Evolutionary conservation across 1,140 invertebrate species (phyloP).

Genomic region (Popillia japonica): DNA sequence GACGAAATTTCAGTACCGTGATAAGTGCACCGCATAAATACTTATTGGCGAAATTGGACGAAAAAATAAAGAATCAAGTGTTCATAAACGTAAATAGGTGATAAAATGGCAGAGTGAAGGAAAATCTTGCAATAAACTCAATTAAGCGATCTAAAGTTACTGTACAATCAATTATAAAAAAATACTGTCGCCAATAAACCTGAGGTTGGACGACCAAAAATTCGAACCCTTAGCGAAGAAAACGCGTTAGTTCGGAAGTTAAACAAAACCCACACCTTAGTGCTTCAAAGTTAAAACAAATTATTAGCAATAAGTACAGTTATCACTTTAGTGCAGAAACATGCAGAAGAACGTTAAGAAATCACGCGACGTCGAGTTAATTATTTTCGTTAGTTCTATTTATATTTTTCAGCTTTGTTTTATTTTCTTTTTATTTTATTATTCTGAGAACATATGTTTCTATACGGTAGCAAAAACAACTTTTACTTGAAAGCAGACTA

Average conservation of each 20-base stretch:
- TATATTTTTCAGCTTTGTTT: too few relatives aligned
- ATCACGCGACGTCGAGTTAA: too few relatives aligned
- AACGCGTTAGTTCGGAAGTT: too few relatives aligned
- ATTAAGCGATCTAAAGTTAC: neutral
- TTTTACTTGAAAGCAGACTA: too few relatives aligned
- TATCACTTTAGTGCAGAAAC: neutral
- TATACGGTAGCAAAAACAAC: too few relatives aligned
- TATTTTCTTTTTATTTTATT: too few relatives aligned
- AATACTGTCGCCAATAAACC: constrained; percentile 14
- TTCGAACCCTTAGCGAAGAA: neutral
- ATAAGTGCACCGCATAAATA: neutral
- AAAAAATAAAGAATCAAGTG: constrained; percentile 7
- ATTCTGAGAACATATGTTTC: too few relatives aligned
- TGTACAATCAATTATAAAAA: constrained; percentile 10
- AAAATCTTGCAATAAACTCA: too few relatives aligned
- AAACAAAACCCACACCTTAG: too few relatives aligned
- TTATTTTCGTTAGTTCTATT: too few relatives aligned
- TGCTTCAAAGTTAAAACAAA: too few relatives aligned
- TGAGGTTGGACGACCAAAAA: neutral
- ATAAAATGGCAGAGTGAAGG: constrained; percentile 15
- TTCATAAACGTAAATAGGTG: neutral
- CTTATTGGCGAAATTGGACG: constrained; percentile 1
- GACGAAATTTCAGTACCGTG: constrained; percentile 18
- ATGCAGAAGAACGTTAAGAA: constrained; percentile 24
- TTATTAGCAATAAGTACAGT: constrained; percentile 8